Evolutionary conservation across 2,888 invertebrate genomes (phyloP), one percentile per base, ranked within the genome.

Genomic region (Halictus ligatus): DNA sequence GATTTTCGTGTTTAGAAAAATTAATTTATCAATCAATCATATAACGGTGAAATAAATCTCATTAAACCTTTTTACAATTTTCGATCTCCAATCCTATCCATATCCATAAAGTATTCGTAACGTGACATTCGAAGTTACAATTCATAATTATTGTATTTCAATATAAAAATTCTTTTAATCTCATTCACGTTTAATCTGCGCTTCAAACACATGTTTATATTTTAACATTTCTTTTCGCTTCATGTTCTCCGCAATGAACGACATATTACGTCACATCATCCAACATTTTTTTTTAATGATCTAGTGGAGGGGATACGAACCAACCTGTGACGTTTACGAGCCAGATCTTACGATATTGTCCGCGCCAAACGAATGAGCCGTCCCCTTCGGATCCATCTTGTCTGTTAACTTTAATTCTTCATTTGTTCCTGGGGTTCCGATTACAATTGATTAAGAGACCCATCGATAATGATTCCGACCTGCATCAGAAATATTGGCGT

Each of bases 391-490:
- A 83, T 80, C 76, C 78, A 86, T 78, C 82, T 86, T 75, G 58
- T 77, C 35, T 21, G 43, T 40, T 75, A 54, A 69, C 29, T 67
- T 74, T 50, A 43, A 64, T 75, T 69, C 13, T 21, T 58, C 40
- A 7, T 43, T 21, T 6, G 10, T 81, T 58, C 29, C 18, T 12
- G 67, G 25, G 29, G 43, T 29, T 15, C 58, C 13, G 4, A 48
- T 25, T 4, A 58, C 25, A 21, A 75, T 10, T 7, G 15, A 71
- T 46, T 21, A 48, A 18, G 43, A 75, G 25, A n/a, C 7, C 35
- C 4, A 29, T 50, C 6, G n/a, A 83, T 94, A 92, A 96, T 96
- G 96, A 94, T 96, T 88, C 95, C 95, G 54, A 95, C 92, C 87
- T 95, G 95, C 92, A 92, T 95, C 85, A 94, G 95, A 92, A 94